Percentiles rank a stretch among this genome's conserved stretches.
Evolutionary conservation across 2,113 vertebrate species (phyloP).

Genomic region (Larimichthys polyactis): DNA sequence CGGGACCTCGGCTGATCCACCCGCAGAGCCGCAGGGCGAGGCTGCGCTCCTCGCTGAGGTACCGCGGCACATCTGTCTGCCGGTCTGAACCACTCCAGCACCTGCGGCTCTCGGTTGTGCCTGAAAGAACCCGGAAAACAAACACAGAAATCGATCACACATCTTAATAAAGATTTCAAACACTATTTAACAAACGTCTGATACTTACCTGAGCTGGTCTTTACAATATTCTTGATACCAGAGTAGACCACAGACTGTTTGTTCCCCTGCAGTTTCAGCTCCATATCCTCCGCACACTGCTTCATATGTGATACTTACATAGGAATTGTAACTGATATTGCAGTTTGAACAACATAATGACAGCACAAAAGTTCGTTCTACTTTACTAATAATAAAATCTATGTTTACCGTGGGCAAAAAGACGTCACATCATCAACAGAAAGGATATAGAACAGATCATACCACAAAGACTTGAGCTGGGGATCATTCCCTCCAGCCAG

Average conservation of each 20-base stretch:
- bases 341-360: not conserved
- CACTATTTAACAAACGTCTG: too few species aligned
- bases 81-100: slow-evolving; percentile 94
- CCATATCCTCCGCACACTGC: slow-evolving; percentile 95
- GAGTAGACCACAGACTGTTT: slow-evolving; percentile 93
- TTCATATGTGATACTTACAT: slow-evolving; percentile 96
- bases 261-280: slow-evolving; percentile 93
- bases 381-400: too few species aligned
- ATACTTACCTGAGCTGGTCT: slow-evolving; percentile 92
- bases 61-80: slow-evolving; percentile 89
- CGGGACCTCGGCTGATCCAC: slow-evolving; percentile 93
- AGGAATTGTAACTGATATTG: slow-evolving; percentile 84
- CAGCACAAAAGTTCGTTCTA: not conserved
- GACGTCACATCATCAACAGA: not conserved
- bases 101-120: slow-evolving; percentile 90
- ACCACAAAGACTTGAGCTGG: slow-evolving; percentile 97
- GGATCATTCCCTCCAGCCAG: slow-evolving; percentile 93
- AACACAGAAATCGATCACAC: not conserved
- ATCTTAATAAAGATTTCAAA: not conserved
- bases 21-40: slow-evolving; percentile 96
- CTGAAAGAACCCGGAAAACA: slow-evolving; percentile 73
- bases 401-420: too few species aligned
- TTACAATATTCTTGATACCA: slow-evolving; percentile 97
- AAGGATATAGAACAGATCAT: slow-evolving; percentile 99
- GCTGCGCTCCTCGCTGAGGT: slow-evolving; percentile 93